A percentile compares a stretch with the other conserved stretches of the same genome.
phyloP scores from a whole-genome alignment of 2,797 vertebrate genomes.

The Liasis olivaceus region DNA sequence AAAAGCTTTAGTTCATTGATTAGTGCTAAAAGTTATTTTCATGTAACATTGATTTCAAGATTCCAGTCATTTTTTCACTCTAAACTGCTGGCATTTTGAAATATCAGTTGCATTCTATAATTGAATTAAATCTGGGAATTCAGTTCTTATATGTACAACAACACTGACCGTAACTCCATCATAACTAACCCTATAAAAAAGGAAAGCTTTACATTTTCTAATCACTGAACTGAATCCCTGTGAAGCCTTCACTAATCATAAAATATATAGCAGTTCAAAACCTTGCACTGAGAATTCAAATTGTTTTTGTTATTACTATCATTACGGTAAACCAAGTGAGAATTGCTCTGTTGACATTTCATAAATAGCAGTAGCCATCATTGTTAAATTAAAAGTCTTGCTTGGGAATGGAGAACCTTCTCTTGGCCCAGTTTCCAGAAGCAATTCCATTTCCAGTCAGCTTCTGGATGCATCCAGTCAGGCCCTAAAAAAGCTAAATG shows the following conservation, averaged over 20 bases:
- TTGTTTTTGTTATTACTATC: not conserved
- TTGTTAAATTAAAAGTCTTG: not conserved
- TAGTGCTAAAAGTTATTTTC: not conserved
- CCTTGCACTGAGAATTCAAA: not conserved
- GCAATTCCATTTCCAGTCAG: not conserved
- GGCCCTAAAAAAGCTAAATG: not conserved
- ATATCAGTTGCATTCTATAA: not conserved
- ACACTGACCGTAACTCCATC: not conserved
- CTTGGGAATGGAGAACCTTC: not conserved
- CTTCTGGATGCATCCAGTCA: not conserved
- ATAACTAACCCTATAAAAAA: not conserved
- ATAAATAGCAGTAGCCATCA: not conserved
- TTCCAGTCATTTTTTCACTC: conserved; percentile 13
- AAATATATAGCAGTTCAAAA: not conserved
- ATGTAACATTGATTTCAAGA: conserved; percentile 25
- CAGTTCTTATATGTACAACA: not conserved
- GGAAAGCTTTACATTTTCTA: not conserved
- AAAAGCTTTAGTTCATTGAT: not conserved
- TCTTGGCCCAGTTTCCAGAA: not conserved
- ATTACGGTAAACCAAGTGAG: not conserved
- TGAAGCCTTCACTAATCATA: not conserved
- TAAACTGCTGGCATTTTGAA: not conserved
- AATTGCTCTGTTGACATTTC: not conserved
- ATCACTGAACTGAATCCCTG: not conserved
- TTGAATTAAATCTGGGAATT: not conserved